Base-by-base conservation (phyloP, 2,113 vertebrate genomes). In the Tinamus guttatus region DNA sequence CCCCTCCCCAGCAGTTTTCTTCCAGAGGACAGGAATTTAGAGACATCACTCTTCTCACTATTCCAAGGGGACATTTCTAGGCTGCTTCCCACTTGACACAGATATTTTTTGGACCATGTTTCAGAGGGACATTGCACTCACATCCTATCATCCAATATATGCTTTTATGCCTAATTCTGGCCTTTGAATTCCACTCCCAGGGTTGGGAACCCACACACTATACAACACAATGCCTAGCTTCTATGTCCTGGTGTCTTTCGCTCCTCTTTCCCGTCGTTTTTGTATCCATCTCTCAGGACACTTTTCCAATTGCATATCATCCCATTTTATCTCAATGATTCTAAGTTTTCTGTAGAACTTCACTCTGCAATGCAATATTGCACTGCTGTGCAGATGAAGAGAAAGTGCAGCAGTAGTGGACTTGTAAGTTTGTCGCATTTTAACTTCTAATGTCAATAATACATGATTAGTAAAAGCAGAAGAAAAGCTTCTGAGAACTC, bases 181-280 rank as follows among this genome's bases (percentile, higher is more conserved):
- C 32, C 25, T 70, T 70, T 34, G 43, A 69, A 47, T 68, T 68
- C 41, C 20, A 7, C 30, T 68, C 54, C 27, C 52, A 56, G 28
- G 14, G 8, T 16, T 30, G 27, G 52, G 52, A 56, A 56, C 52
- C 52, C 28, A 69, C 32, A 69, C 11, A 34, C 20, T 34, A 10
- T n/a, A 24, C 32, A 25, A n/a, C 10, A 47, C 43, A 30, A 30
- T 30, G 7, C 52, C 28, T 30, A 56, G 52, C 11, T 87, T 84
- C 64, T 49, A 9, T 45, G 32, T 52, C 19, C 10, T 34, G 41
- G 6, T 43, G 25, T 25, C 17, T 47, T 81, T 59, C 47, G 4
- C 41, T 10, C 2, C 6, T 11, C 0, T 34, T 11, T 1, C 5
- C 14, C 0, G 7, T 8, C 13, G 25, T 30, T 47, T 70, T 77